Evolutionary conservation across 2,797 vertebrate genomes (phyloP).

Genomic region (Sebastes dallii): DNA sequence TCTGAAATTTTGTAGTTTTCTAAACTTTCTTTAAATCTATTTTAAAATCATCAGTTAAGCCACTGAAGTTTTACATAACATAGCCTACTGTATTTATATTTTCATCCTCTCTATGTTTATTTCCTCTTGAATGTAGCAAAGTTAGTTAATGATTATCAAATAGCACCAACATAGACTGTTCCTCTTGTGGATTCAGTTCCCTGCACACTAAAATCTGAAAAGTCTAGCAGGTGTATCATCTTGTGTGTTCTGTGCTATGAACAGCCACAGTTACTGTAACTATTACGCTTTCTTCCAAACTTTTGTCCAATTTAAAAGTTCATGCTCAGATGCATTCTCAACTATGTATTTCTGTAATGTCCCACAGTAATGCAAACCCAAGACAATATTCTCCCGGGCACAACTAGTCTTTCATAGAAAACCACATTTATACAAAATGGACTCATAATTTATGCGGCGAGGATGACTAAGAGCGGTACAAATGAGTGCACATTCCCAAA

Average conservation of each 20-base stretch:
- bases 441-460: conserved; percentile 23
- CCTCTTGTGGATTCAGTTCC: not conserved
- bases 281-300: not conserved
- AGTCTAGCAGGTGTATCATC: not conserved
- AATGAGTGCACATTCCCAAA: conserved; percentile 1
- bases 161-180: not conserved
- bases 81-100: not conserved
- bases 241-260: not conserved
- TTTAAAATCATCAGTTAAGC: not conserved
- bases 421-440: conserved; percentile 33
- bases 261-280: not conserved
- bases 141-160: not conserved
- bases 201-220: not conserved
- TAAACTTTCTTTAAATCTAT: not conserved
- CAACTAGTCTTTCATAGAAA: conserved; percentile 28
- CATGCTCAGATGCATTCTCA: not conserved
- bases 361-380: conserved; percentile 15
- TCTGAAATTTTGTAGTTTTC: not conserved
- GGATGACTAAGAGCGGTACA: conserved; percentile 17
- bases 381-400: not conserved
- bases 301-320: not conserved
- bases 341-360: not conserved
- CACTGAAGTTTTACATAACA: not conserved
- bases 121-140: not conserved
- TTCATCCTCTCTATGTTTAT: not conserved